Percentiles rank a stretch among this genome's conserved stretches.
Conservation (phyloP, 2,888 invertebrate species). For the Apamea epomidion region DNA sequence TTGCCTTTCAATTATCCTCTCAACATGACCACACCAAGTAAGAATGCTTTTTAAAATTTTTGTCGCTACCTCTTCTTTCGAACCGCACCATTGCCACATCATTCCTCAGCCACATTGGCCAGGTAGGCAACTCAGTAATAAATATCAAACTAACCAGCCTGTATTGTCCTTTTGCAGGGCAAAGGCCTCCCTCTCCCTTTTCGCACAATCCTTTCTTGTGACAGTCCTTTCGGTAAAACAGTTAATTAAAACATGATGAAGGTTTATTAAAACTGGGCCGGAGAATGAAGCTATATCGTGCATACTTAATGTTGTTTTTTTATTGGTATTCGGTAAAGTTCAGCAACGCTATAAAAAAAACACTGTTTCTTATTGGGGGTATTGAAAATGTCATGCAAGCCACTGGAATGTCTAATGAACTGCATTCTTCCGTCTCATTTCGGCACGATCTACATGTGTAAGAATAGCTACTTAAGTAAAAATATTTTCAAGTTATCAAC, state of each 20-base stretch:
- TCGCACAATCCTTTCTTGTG: too few species aligned
- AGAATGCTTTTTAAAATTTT: too few species aligned
- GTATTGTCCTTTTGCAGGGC: too few species aligned
- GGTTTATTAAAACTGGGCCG: not conserved
- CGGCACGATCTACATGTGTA: too few species aligned
- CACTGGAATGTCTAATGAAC: not conserved
- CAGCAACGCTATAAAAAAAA: not conserved
- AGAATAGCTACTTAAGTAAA: not conserved
- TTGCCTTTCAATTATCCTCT: too few species aligned
- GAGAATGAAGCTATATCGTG: not conserved
- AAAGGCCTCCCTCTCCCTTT: too few species aligned
- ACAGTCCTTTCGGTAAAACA: too few species aligned
- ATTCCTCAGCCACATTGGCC: not conserved
- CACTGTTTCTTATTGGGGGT: not conserved
- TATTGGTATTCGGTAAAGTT: not conserved
- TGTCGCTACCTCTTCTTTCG: too few species aligned
- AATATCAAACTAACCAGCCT: not conserved
- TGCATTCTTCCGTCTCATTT: not conserved
- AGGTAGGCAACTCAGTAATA: not conserved
- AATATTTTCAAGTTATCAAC: not conserved
- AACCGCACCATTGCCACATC: not conserved
- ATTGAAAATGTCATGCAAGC: not conserved
- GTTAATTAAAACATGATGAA: not conserved
- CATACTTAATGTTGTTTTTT: not conserved
- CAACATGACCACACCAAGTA: too few species aligned